Evolutionary conservation across 35 echinoderm and acorn worm genomes (phyloP).

Genomic region (Stichopus chloronotus): DNA sequence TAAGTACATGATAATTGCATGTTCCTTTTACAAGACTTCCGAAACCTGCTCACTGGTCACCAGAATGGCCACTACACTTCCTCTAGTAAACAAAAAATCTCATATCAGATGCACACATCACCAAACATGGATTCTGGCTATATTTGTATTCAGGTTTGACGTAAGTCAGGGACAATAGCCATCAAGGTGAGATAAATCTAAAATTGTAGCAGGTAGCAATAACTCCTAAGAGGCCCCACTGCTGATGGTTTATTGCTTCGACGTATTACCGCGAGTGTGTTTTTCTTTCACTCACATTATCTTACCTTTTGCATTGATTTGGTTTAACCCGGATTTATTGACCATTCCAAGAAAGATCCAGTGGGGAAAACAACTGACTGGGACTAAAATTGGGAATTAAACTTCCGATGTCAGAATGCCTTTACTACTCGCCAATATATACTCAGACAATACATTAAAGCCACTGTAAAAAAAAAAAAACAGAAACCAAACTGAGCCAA

Average conservation of each 20-base stretch:
- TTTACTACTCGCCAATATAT: too few species aligned
- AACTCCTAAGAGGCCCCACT: background rate
- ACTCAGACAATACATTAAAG: too few species aligned
- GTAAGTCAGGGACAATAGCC: background rate
- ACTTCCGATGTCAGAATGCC: background rate
- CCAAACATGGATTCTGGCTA: background rate
- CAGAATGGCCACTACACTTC: too few species aligned
- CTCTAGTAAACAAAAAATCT: too few species aligned
- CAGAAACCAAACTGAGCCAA: too few species aligned
- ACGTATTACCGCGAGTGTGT: background rate
- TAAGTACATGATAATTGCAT: too few species aligned
- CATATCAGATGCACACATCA: too few species aligned
- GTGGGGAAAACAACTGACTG: background rate
- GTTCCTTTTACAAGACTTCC: too few species aligned
- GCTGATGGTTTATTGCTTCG: background rate
- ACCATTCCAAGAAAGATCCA: background rate
- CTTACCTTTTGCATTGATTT: background rate
- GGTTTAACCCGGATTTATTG: background rate
- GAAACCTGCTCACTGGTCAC: too few species aligned
- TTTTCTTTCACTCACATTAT: background rate
- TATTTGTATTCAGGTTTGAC: background rate
- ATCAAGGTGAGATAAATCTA: background rate
- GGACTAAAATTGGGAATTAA: too few species aligned
- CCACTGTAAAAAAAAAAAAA: too few species aligned
- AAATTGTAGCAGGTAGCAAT: background rate